A percentile compares a stretch with the other conserved stretches of the same genome.
Conservation (phyloP, 2,113 vertebrate genomes). For the Sapayoa aenigma region DNA sequence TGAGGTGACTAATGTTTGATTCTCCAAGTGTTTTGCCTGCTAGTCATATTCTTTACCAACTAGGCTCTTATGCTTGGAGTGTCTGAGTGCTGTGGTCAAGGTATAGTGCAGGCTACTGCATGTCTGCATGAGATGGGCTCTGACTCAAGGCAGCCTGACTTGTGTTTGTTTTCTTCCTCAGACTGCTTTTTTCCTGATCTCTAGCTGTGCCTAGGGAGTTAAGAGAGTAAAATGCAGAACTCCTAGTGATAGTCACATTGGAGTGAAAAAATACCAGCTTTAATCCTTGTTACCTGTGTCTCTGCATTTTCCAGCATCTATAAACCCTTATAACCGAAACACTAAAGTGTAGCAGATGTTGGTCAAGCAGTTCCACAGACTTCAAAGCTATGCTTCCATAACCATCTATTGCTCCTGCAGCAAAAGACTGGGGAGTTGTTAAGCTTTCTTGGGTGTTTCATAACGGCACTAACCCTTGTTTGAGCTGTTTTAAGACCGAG, state of each 20-base stretch:
- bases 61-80: neutral
- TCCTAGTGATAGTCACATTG: neutral
- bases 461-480: neutral
- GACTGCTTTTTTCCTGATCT: neutral
- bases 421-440: neutral
- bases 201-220: neutral
- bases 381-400: neutral
- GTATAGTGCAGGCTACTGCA: neutral
- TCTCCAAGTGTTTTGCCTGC: neutral
- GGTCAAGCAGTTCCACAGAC: neutral
- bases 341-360: neutral
- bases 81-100: neutral
- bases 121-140: neutral
- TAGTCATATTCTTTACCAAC: neutral
- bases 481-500: neutral
- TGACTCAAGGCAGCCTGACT: neutral
- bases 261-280: neutral
- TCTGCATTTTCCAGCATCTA: neutral
- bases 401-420: neutral
- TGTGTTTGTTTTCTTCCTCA: neutral
- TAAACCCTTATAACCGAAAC: neutral
- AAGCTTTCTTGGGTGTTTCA: neutral
- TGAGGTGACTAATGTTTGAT: neutral
- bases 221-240: neutral
- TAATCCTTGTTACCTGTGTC: neutral